Evolutionary conservation across 2,888 invertebrate genomes (phyloP), one percentile per base, ranked within the genome.

Genomic region (Agrypnus murinus): DNA sequence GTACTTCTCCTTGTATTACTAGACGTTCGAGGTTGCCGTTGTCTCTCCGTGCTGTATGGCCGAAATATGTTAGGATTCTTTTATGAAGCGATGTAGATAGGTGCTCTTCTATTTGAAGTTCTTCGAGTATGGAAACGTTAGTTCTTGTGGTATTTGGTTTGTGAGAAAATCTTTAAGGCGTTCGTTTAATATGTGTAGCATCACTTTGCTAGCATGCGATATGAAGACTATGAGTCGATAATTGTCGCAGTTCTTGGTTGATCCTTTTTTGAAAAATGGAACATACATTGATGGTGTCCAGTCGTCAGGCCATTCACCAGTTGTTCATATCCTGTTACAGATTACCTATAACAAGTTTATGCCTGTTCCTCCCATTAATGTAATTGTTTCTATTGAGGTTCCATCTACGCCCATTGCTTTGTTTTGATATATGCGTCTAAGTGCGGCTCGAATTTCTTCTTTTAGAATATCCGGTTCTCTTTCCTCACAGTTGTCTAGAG

Each of bases 291-390:
- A 40, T 40, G 6, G 40, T 40, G 40, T 40, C 40, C 40, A 40
- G n/a, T 40, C 40, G 12, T 40, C 40, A 40, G 40, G 40, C 40
- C 40, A 40, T 40, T 40, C 40, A 40, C 8, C 40, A 40, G 40
- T 40, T 40, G 40, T 40, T n/a, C 40, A 40, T 8, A 40, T 40
- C n/a, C 4, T 40, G n/a, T 40, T 40, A 40, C 40, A 40, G n/a
- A n/a, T n/a, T n/a, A n/a, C n/a, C n/a, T n/a, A n/a, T n/a, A n/a
- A n/a, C n/a, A n/a, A n/a, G n/a, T n/a, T n/a, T n/a, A n/a, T n/a
- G n/a, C n/a, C n/a, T n/a, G n/a, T n/a, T n/a, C n/a, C n/a, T n/a
- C n/a, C n/a, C n/a, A n/a, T n/a, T n/a, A n/a, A n/a, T n/a, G n/a
- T 40, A n/a, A 40, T 40, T 6, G 40, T n/a, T 8, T 40, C 40